Conservation (phyloP, 2,113 vertebrate genomes). For the Sceloporus tristichus region DNA sequence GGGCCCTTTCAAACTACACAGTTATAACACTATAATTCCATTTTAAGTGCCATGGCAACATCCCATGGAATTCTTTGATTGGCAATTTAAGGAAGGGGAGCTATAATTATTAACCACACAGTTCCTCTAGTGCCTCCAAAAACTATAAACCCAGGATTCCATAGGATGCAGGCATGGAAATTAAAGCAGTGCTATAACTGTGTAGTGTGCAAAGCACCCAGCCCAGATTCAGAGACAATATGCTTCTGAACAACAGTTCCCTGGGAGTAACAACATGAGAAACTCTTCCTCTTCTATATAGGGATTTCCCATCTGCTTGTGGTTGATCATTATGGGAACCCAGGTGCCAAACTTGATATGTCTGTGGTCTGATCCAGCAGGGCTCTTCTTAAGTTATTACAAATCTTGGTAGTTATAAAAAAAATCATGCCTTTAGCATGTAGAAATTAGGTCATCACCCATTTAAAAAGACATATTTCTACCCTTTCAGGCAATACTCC, state of each 20-base stretch:
- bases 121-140: too few relatives aligned
- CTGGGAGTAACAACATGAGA: not conserved
- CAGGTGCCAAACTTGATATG: not conserved
- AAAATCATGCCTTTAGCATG: not conserved
- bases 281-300: not conserved
- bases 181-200: too few relatives aligned
- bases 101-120: too few relatives aligned
- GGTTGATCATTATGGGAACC: not conserved
- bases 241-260: not conserved
- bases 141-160: too few relatives aligned
- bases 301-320: not conserved
- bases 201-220: too few relatives aligned
- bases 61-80: too few relatives aligned
- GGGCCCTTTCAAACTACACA: too few relatives aligned
- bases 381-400: not conserved
- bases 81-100: too few relatives aligned
- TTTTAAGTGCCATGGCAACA: too few relatives aligned
- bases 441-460: not conserved
- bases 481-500: conserved; percentile 24
- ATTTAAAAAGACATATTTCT: rapidly evolving
- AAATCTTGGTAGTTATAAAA: not conserved
- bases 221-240: not conserved
- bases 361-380: not conserved
- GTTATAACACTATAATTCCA: too few relatives aligned
- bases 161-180: too few relatives aligned